phyloP scores from a whole-genome alignment of 2,888 invertebrate species.

The Alloplasta piceator region DNA sequence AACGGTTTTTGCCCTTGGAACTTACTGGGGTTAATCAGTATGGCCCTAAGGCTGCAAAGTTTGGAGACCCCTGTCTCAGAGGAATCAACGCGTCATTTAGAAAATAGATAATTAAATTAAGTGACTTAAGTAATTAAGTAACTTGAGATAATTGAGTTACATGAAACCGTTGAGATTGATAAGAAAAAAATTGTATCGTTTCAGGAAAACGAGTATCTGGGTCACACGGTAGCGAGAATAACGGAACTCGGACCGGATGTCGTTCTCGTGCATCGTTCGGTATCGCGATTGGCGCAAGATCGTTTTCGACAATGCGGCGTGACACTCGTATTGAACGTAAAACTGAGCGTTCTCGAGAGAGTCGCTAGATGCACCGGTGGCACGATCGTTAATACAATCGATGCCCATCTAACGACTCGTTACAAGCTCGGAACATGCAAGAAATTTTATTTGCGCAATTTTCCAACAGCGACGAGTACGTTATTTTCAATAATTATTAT shows the following conservation, averaged over 20 bases:
- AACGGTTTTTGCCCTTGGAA: no score
- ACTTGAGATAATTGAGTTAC: no score
- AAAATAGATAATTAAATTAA: no score
- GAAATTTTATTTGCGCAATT: conserved; percentile 89
- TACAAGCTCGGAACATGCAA: conserved; percentile 94
- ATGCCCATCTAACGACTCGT: conserved; percentile 90
- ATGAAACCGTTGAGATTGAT: no score
- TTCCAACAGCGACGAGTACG: conserved; percentile 84
- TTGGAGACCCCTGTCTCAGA: no score
- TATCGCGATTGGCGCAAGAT: conserved; percentile 94
- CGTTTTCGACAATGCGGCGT: conserved; percentile 91
- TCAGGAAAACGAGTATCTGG: conserved; percentile 93
- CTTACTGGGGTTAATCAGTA: no score
- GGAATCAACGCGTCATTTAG: no score
- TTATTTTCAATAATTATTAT: conserved; percentile 9
- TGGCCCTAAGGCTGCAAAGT: no score
- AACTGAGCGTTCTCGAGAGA: conserved; percentile 91
- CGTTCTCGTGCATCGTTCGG: conserved; percentile 95
- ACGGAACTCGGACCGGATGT: conserved; percentile 93
- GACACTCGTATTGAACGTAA: conserved; percentile 95
- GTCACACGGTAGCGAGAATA: conserved; percentile 94
- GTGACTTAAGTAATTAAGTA: no score
- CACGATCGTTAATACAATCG: conserved; percentile 93
- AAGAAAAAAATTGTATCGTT: no score
- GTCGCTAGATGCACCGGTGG: conserved; percentile 92